A percentile compares a stretch with the other conserved stretches of the same genome.
Evolutionary conservation across 2,888 invertebrate species (phyloP).

Genomic region (Portevinia maculata): DNA sequence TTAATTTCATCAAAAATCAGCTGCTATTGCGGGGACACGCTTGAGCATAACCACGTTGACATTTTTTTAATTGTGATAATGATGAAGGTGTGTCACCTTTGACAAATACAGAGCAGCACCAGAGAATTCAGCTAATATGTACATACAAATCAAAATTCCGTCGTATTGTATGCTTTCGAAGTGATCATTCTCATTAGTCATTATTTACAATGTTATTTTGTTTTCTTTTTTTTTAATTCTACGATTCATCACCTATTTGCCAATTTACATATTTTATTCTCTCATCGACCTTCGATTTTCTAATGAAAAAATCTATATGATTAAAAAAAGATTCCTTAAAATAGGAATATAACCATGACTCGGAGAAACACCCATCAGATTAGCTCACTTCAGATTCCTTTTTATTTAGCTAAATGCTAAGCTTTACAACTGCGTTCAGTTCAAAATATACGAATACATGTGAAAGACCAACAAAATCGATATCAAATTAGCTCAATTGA

Average conservation of each 20-base stretch:
- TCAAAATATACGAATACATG: conserved; percentile 6
- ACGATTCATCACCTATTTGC: not conserved
- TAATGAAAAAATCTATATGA: not conserved
- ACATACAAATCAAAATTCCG: no score
- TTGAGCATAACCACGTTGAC: no score
- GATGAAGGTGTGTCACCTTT: no score
- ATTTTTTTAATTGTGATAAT: no score
- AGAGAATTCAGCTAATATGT: no score
- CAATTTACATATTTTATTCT: not conserved
- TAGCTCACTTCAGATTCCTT: conserved; percentile 22
- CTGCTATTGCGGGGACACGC: no score
- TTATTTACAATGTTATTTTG: not conserved
- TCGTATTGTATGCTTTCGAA: no score
- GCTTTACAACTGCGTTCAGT: conserved; percentile 22
- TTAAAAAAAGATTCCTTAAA: conserved; percentile 3
- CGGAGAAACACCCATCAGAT: conserved; percentile 38
- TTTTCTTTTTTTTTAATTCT: not conserved
- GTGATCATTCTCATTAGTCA: no score
- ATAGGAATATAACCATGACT: conserved; percentile 20
- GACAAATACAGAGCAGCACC: no score
- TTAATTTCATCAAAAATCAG: no score
- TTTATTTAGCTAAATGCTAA: not conserved
- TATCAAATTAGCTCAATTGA: conserved; percentile 26
- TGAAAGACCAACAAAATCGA: conserved; percentile 2
- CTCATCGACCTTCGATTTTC: not conserved